Evolutionary conservation across 2,797 vertebrate genomes (phyloP).

Genomic region (Neostethus bicornis): DNA sequence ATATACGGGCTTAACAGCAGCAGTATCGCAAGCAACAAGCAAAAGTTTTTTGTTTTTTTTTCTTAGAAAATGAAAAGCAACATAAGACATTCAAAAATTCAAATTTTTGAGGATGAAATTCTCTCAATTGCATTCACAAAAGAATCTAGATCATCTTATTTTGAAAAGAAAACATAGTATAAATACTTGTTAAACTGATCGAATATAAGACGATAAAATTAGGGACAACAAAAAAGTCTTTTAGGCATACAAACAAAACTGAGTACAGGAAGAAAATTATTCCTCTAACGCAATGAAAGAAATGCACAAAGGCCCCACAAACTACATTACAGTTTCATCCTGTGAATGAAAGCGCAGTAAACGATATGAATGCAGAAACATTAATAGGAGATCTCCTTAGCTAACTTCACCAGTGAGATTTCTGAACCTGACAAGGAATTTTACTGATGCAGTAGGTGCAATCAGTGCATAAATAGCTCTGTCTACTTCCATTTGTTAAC

Average conservation of each 20-base stretch:
- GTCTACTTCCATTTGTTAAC: constrained; percentile 66
- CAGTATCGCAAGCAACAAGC: no score
- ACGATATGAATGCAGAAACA: constrained; percentile 14
- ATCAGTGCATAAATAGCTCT: constrained; percentile 68
- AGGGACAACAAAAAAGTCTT: constrained; percentile 31
- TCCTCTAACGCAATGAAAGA: constrained; percentile 68
- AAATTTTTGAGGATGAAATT: no score
- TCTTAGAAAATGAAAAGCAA: no score
- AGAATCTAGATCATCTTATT: no score
- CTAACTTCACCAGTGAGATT: constrained; percentile 47
- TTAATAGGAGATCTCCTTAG: constrained; percentile 52
- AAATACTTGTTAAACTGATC: no score
- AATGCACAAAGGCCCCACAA: constrained; percentile 31
- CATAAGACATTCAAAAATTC: no score
- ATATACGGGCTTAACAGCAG: no score
- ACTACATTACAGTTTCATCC: constrained; percentile 41
- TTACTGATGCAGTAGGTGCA: constrained; percentile 57
- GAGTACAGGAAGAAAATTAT: constrained; percentile 68
- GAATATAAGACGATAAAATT: no score
- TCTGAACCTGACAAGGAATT: constrained; percentile 59
- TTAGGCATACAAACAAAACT: constrained; percentile 43
- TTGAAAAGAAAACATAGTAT: no score
- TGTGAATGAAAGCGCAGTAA: background rate
- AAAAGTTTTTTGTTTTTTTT: no score
- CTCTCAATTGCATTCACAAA: no score